These are phyloP conservation scores for Dryoscopus gambensis DNA, from an alignment of 2,113 vertebrate species.

Conservation along the genomic window DNA sequence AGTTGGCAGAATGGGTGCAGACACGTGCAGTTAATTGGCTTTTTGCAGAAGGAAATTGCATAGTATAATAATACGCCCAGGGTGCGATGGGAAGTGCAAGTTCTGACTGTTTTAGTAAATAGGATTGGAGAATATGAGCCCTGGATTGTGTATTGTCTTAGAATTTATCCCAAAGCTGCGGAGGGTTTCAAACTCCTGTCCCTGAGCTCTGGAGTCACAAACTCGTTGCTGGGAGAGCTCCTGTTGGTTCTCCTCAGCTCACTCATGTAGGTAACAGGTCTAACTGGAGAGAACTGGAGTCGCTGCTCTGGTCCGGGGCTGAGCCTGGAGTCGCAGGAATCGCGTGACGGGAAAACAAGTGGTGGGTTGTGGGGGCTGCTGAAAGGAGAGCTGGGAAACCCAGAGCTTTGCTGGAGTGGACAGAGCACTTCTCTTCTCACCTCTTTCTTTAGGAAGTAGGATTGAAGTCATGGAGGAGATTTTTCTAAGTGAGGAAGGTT, in stretches of 20 bases:
- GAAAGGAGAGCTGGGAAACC: neutral
- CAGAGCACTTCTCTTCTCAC: neutral
- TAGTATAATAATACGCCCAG: neutral
- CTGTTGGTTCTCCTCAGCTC: neutral
- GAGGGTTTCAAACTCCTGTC: neutral
- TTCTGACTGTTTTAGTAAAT: constrained; percentile 29
- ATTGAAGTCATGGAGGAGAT: neutral
- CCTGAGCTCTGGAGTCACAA: neutral
- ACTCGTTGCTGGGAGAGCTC: neutral
- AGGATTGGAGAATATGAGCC: neutral
- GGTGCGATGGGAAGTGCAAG: neutral
- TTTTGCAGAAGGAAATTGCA: constrained; percentile 42
- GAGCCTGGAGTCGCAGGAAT: neutral
- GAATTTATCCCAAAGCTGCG: neutral
- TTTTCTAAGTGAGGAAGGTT: neutral
- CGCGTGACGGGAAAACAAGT: accelerated
- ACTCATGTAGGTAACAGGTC: neutral
- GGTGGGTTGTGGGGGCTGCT: neutral
- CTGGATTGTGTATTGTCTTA: neutral
- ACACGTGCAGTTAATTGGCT: constrained; percentile 43
- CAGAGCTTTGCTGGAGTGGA: neutral
- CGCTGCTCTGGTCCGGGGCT: neutral
- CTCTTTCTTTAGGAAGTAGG: neutral
- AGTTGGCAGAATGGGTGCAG: constrained; percentile 36
- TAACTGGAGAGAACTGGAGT: neutral